Conservation (phyloP, 2,113 vertebrate genomes). For the Ptilonorhynchus violaceus region DNA sequence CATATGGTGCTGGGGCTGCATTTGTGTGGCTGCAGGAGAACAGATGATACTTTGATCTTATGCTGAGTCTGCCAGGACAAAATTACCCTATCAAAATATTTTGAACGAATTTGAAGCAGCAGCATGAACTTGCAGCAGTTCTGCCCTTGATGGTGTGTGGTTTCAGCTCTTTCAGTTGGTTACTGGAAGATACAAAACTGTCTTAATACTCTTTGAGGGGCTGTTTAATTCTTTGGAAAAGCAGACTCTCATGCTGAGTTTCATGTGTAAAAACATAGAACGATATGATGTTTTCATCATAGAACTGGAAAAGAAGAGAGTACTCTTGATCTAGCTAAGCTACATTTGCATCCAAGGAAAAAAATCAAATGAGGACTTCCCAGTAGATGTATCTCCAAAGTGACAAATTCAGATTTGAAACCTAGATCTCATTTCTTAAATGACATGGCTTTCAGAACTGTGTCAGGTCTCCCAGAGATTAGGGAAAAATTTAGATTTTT, state of each 20-base stretch:
- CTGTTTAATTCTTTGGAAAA: background rate
- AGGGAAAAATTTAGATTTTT: background rate
- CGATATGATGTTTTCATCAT: background rate
- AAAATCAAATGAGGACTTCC: background rate
- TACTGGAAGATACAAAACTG: background rate
- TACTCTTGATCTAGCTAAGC: background rate
- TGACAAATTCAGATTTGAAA: background rate
- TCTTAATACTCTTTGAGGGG: background rate
- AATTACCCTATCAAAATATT: slow-evolving; percentile 51
- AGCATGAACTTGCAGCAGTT: background rate
- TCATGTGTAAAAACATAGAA: background rate
- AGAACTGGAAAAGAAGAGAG: background rate
- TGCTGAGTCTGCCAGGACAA: slow-evolving; percentile 29
- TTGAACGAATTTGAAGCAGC: background rate
- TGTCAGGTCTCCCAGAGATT: background rate
- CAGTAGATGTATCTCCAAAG: background rate
- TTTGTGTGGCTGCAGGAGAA: background rate
- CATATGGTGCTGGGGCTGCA: slow-evolving; percentile 28
- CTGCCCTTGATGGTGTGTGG: background rate
- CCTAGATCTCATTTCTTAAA: background rate
- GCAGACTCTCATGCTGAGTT: background rate
- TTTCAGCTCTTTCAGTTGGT: background rate
- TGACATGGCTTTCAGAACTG: background rate
- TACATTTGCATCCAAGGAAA: background rate
- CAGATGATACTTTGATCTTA: slow-evolving; percentile 28